Percentiles rank a stretch among this genome's conserved stretches.
phyloP scores from a whole-genome alignment of 2,888 invertebrate genomes.

The Tipula unca region DNA sequence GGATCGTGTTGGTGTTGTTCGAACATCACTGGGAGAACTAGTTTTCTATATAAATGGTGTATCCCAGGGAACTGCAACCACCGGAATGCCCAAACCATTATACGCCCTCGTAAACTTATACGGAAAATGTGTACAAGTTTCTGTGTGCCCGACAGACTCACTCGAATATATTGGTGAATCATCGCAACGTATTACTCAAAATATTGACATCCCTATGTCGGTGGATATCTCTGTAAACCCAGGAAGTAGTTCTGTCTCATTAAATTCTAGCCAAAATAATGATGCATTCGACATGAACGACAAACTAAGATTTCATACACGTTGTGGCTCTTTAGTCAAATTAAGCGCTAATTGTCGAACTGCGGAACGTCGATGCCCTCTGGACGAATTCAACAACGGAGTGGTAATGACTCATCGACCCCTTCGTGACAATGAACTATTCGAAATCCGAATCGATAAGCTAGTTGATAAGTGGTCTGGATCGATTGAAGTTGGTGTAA shows the following conservation, averaged over 20 bases:
- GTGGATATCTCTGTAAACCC: conserved; percentile 26
- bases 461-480: conserved; percentile 90
- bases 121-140: conserved; percentile 74
- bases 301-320: conserved; percentile 73
- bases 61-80: conserved; percentile 78
- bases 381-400: conserved; percentile 93
- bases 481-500: conserved; percentile 69
- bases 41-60: conserved; percentile 83
- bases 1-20: conserved; percentile 75
- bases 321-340: conserved; percentile 81
- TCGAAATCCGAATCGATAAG: conserved; percentile 89
- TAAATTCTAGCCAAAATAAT: conserved; percentile 25
- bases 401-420: conserved; percentile 92
- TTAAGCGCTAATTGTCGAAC: conserved; percentile 73
- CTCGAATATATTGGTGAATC: conserved; percentile 28
- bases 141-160: conserved; percentile 38
- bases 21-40: conserved; percentile 66
- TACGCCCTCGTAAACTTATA: conserved; percentile 75
- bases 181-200: conserved; percentile 33
- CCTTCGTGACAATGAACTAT: conserved; percentile 78
- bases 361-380: conserved; percentile 77
- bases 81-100: conserved; percentile 61
- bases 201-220: conserved; percentile 38
- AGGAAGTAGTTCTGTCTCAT: conserved; percentile 22
- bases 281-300: conserved; percentile 45